phyloP scores from a whole-genome alignment of 2,888 invertebrate genomes.

The Marasmarcha lunaedactyla region DNA sequence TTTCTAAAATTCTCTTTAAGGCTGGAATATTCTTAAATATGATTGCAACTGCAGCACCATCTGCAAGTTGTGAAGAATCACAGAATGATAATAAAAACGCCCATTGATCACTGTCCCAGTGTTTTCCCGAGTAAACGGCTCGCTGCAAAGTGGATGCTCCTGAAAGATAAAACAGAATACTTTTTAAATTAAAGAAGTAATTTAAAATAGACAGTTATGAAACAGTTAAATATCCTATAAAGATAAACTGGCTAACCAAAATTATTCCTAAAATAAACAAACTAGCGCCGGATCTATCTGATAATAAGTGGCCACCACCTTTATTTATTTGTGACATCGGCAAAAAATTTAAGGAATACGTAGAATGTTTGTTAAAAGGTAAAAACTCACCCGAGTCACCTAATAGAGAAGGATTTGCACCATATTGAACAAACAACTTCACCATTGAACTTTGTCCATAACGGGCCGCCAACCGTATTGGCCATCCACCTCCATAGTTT shows the following conservation, averaged over 20 bases:
- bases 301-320: no score
- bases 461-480: slow-evolving; percentile 51
- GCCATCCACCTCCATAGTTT: slow-evolving; percentile 53
- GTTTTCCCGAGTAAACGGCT: slow-evolving; percentile 47
- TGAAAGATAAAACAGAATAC: slow-evolving; percentile 22
- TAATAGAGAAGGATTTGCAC: slow-evolving; percentile 51
- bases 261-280: no score
- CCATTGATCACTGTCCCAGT: slow-evolving; percentile 50
- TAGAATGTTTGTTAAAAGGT: no score
- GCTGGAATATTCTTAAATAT: slow-evolving; percentile 46
- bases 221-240: no score
- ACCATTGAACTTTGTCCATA: slow-evolving; percentile 39
- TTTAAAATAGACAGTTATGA: no score
- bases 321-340: no score
- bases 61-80: slow-evolving; percentile 59
- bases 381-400: slow-evolving; percentile 44
- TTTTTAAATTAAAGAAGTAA: no score
- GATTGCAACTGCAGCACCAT: slow-evolving; percentile 57
- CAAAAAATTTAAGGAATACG: no score
- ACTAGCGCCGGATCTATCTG: no score
- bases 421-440: slow-evolving; percentile 38
- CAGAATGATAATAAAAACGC: slow-evolving; percentile 45
- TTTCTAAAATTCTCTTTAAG: slow-evolving; percentile 43
- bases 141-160: slow-evolving; percentile 58
- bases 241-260: no score